Base-by-base conservation (phyloP, 2,113 vertebrate species). In the Oxyruncus cristatus region DNA sequence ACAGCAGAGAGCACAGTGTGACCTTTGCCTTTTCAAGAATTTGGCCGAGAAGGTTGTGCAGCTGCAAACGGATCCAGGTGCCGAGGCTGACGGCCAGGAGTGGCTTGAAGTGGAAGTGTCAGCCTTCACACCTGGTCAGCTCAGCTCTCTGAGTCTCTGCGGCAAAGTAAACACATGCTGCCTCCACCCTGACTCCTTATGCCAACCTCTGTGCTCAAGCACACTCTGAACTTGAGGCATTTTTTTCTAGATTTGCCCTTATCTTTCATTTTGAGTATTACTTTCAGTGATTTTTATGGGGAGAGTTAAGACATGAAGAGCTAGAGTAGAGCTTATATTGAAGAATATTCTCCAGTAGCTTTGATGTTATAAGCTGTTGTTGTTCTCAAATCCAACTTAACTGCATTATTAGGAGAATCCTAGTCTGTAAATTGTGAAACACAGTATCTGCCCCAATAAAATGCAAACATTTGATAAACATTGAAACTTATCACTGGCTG, bases 11-110 rank as follows among this genome's bases (percentile, higher is more conserved):
- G 49, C 33, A 96, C 87, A 97, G 88, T 66, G 42, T 46, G 78
- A 91, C 92, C 85, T 94, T 91, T 96, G 89, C 94, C 77, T 94
- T 70, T 58, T 19, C 62, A 37, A 80, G 66, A 85, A 70, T 80
- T 87, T 95, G 85, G 87, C 94, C 4, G 11, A 50, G 89, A 76
- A 68, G 41, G 11, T 5, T 76, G 46, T 70, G 81, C 95, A 97
- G 96, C 89, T 96, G 95, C 74, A 67, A 24, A 39, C 1, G 14
- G 71, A 70, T 83, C 27, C 95, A 97, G 96, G 88, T 96, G 94
- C 71, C 42, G 63, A 14, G 67, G 87, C 89, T 0, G 0, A 6
- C 2, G 2, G 87, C 95, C 93, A 95, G 81, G 17, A 91, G 47
- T 0, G 0, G 18, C 41, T 89, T 4, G 37, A 66, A 72, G 2